Conservation (phyloP, 53 echinoderm and acorn worm species). For the Holothuria scabra region DNA sequence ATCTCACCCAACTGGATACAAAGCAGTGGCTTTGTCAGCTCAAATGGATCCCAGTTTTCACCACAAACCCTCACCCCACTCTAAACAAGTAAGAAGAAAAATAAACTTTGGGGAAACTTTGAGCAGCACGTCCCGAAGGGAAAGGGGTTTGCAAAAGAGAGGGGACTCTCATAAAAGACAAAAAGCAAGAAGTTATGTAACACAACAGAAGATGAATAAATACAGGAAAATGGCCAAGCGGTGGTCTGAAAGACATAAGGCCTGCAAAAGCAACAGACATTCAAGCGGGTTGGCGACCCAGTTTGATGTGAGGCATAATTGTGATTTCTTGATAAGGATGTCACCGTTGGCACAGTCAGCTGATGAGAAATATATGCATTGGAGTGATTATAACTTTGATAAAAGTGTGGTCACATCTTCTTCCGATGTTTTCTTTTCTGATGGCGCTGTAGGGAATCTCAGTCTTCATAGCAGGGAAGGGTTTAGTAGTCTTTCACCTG, state of each 20-base stretch:
- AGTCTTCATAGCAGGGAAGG: neutral
- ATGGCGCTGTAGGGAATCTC: neutral
- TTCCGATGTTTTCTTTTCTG: neutral
- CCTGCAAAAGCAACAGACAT: neutral
- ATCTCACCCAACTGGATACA: neutral
- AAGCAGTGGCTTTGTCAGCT: neutral
- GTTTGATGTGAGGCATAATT: too few species aligned
- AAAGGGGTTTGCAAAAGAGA: too few species aligned
- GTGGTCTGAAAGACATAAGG: neutral
- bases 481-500: neutral
- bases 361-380: too few species aligned
- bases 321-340: too few species aligned
- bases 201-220: neutral
- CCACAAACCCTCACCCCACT: too few species aligned
- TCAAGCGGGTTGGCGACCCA: too few species aligned
- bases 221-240: conserved; percentile 3
- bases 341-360: too few species aligned
- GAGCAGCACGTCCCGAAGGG: too few species aligned
- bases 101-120: too few species aligned
- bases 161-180: too few species aligned
- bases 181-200: neutral
- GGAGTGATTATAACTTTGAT: too few species aligned
- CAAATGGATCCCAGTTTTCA: neutral
- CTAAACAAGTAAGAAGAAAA: too few species aligned
- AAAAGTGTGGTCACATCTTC: neutral